Conservation (phyloP, 64 coral and sea anemone species). For the Montipora capricornis region DNA sequence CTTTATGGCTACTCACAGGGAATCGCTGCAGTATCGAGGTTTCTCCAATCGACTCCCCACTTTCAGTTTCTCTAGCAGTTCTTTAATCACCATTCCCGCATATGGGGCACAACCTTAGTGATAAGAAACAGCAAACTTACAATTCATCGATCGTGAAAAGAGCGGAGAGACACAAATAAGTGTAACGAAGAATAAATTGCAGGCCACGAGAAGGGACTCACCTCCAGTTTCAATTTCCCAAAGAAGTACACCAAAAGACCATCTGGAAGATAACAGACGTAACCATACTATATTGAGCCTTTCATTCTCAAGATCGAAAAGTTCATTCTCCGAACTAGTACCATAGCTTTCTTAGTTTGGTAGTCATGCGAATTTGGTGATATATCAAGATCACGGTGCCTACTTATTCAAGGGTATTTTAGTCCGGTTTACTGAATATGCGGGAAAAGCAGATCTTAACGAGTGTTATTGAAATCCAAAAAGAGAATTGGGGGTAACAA, state of each 20-base stretch:
- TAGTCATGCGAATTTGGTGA: no score
- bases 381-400: no score
- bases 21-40: conserved; percentile 24
- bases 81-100: not conserved
- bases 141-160: no score
- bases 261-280: conserved; percentile 45
- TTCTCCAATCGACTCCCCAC: conserved; percentile 43
- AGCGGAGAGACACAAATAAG: not conserved
- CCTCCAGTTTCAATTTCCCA: conserved; percentile 96
- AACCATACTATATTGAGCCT: not conserved
- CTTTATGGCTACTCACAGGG: conserved; percentile 16
- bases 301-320: no score
- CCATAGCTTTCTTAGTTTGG: no score
- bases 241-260: conserved; percentile 83
- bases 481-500: no score
- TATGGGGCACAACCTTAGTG: conserved; percentile 31
- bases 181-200: not conserved
- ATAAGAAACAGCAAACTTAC: not conserved
- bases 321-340: no score
- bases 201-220: not conserved
- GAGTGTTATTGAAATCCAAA: no score
- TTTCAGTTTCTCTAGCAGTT: conserved; percentile 22
- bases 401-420: no score
- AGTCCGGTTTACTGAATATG: no score
- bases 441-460: no score